Evolutionary conservation across 2,113 vertebrate genomes (phyloP).

Genomic region (Oncorhynchus masou): DNA sequence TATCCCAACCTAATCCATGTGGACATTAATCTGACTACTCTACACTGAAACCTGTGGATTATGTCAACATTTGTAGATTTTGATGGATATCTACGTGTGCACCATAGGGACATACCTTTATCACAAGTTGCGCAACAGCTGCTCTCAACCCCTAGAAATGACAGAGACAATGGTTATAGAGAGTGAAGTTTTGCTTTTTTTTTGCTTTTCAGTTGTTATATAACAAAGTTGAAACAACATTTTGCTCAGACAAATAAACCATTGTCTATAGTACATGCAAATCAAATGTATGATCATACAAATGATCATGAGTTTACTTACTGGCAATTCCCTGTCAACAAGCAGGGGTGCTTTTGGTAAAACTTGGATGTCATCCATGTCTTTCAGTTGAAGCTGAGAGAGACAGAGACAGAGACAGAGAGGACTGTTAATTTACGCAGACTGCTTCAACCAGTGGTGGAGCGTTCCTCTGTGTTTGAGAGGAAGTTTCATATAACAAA

Average conservation of each 20-base stretch:
- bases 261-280: background rate
- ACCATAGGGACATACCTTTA: slow-evolving; percentile 62
- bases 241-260: background rate
- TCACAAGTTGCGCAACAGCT: slow-evolving; percentile 71
- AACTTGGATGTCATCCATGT: slow-evolving; percentile 76
- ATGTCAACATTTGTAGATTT: background rate
- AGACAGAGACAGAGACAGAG: background rate
- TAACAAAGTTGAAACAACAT: background rate
- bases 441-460: background rate
- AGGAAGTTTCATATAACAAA: slow-evolving; percentile 8
- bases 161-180: slow-evolving; percentile 45
- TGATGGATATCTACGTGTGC: background rate
- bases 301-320: slow-evolving; percentile 45
- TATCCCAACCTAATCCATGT: too few relatives aligned
- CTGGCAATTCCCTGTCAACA: slow-evolving; percentile 72
- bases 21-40: too few relatives aligned
- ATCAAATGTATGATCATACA: background rate
- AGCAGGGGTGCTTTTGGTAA: slow-evolving; percentile 72
- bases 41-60: too few relatives aligned
- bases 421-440: background rate
- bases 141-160: slow-evolving; percentile 72
- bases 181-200: slow-evolving; percentile 32
- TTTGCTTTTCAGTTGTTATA: background rate
- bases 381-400: slow-evolving; percentile 46
- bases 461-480: background rate